Evolutionary conservation across 2,888 invertebrate genomes (phyloP), one percentile per base, ranked within the genome.

Genomic region (Campopleginae sp.): DNA sequence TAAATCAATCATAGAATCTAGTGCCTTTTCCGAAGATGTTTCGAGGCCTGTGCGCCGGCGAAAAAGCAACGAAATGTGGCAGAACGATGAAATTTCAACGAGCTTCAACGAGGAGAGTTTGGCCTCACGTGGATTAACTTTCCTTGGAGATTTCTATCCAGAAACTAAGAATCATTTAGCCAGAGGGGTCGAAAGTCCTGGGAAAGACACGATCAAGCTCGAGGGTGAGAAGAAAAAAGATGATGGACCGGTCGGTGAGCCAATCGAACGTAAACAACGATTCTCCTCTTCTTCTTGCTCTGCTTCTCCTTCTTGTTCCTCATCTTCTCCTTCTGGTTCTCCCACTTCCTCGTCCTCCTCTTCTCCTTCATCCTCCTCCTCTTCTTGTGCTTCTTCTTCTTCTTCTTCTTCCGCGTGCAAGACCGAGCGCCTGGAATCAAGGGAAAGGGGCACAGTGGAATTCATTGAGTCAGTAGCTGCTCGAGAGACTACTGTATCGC

Each of bases 1-100:
- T 77, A 93, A 93, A 90, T 90, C 92, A 79, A 92, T 93, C 84
- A 89, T 82, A 44, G 84, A 77, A 72, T 51, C 68, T 27, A 79
- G 48, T 46, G 80, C 75, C 68, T 46, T 72, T 68, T 19, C 54
- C 48, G 75, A 76, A 31, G 70, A 74, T 70, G 51, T 75, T 33
- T 63, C n/a, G 17, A 33, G 38, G 12, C 27, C 77, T 23, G 68
- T 66, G 46, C n/a, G 44, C 19, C 42, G 51, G 70, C 12, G n/a
- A 33, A 68, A 33, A 10, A 75, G 46, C 68, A 84, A 66, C 46
- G 61, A 51, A 6, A 61, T 23, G 27, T 58, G 58, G 58, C 4
- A 78, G 51, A 23, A 63, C n/a, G 48, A 70, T 31, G 70, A 61
- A n/a, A 7, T 54, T 42, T 54, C n/a, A 2, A 31, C 27, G n/a